These are phyloP conservation scores for Mactra quadrangularis DNA, from an alignment of 1,140 invertebrate species.

Conservation along the genomic window DNA sequence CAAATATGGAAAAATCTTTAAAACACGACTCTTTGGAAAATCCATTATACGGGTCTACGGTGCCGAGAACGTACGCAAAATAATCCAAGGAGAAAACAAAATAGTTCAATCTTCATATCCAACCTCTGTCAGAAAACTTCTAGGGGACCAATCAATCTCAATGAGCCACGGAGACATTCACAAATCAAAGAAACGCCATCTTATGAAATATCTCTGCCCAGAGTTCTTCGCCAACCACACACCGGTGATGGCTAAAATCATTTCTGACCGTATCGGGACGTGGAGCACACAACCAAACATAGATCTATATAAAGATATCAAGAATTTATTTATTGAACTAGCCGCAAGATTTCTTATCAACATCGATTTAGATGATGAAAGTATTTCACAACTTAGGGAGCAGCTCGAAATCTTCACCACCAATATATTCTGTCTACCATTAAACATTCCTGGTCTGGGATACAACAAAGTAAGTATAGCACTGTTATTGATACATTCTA, in stretches of 20 bases:
- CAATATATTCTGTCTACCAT: constrained; percentile 73
- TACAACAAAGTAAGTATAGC: constrained; percentile 68
- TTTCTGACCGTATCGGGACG: constrained; percentile 52
- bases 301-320: constrained; percentile 65
- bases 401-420: constrained; percentile 62
- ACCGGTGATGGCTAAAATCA: constrained; percentile 56
- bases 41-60: constrained; percentile 74
- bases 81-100: constrained; percentile 71
- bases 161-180: constrained; percentile 67
- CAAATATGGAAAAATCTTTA: constrained; percentile 72
- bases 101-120: constrained; percentile 74
- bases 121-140: constrained; percentile 61
- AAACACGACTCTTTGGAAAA: constrained; percentile 73
- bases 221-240: constrained; percentile 69
- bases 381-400: constrained; percentile 51
- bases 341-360: constrained; percentile 70
- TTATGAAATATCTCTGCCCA: constrained; percentile 71
- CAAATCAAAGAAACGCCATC: constrained; percentile 55
- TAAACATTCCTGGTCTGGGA: constrained; percentile 71
- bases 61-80: constrained; percentile 69
- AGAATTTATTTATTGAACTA: constrained; percentile 67
- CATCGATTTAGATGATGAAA: constrained; percentile 58
- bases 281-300: constrained; percentile 69
- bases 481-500: not conserved
- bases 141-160: constrained; percentile 66